Base-by-base conservation (phyloP, 2,113 vertebrate genomes). In the Takifugu flavidus region DNA sequence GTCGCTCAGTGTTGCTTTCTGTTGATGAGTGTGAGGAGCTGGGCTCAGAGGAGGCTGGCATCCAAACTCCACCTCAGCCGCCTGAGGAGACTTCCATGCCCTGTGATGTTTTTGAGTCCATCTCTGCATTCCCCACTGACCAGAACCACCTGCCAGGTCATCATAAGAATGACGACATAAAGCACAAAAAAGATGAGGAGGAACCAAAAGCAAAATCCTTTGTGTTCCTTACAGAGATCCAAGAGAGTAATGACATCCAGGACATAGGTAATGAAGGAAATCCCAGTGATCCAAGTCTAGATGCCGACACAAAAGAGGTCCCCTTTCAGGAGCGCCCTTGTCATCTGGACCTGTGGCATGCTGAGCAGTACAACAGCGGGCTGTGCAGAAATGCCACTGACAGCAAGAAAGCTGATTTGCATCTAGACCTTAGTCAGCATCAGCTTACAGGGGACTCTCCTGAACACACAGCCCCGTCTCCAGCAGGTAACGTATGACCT, bases 11-110 rank as follows among this genome's bases (percentile, higher is more conserved):
- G 75, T 80, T 99, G 64, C 95, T 99, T 52, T 99, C 96, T 0
- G 97, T 98, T 13, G 96, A 98, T 66, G 97, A 99, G 81, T 98
- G 97, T n/a, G 97, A 99, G 80, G 97, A 99, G 80, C 27, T 98
- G 66, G 94, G 91, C 59, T 94, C 93, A 20, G 97, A 99, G 14
- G 96, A 99, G 58, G 91, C 83, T 2, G 92, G 93, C 6, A 77
- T 62, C 49, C 92, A 90, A 15, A 88, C 85, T 25, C 88, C 89
- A 4, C 76, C 64, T 58, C 90, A 86, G 15, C 89, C 80, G 15
- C 78, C 87, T 0, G 2, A 65, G 5, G 89, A 87, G 43, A 72
- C 70, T 14, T 72, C 75, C 34, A 92, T 92, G 29, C 91, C 92
- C 43, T 89, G 90, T n/a, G 95, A 98, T 25, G 95, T 97, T 61